Conservation (phyloP, 2,797 vertebrate species). For the Dicrostonyx torquatus region DNA sequence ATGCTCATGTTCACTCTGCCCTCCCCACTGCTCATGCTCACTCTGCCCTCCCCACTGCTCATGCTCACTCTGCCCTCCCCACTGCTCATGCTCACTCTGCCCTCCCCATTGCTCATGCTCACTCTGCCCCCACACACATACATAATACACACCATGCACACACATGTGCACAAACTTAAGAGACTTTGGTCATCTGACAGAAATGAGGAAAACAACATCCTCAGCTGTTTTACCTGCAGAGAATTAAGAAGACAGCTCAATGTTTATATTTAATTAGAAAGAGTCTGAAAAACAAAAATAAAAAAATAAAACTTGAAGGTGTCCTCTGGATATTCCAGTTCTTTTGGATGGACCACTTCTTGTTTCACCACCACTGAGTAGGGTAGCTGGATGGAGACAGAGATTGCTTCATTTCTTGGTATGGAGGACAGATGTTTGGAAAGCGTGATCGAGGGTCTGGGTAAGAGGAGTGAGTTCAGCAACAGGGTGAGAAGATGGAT, state of each 20-base stretch:
- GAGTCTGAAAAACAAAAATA: not conserved
- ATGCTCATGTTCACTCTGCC: not conserved
- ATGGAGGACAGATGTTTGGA: not conserved
- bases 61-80: not conserved
- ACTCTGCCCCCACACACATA: not conserved
- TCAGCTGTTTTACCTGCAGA: not conserved
- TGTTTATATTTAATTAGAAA: constrained; percentile 8
- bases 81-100: too few species aligned
- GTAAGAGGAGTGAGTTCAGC: not conserved
- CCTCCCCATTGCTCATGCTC: not conserved
- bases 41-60: too few species aligned
- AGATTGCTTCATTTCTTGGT: not conserved
- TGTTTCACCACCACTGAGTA: not conserved
- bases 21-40: not conserved
- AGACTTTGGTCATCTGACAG: not conserved
- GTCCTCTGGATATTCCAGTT: not conserved
- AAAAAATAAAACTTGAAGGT: not conserved
- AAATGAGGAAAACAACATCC: not conserved
- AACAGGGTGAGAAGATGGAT: not conserved
- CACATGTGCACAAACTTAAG: not conserved
- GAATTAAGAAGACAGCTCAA: not conserved
- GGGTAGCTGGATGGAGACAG: not conserved
- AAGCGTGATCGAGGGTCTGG: not conserved
- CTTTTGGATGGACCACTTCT: not conserved
- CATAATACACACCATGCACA: not conserved